These are phyloP conservation scores for Neotoma lepida DNA, from an alignment of 2,113 vertebrate genomes.

Conservation along the genomic window DNA sequence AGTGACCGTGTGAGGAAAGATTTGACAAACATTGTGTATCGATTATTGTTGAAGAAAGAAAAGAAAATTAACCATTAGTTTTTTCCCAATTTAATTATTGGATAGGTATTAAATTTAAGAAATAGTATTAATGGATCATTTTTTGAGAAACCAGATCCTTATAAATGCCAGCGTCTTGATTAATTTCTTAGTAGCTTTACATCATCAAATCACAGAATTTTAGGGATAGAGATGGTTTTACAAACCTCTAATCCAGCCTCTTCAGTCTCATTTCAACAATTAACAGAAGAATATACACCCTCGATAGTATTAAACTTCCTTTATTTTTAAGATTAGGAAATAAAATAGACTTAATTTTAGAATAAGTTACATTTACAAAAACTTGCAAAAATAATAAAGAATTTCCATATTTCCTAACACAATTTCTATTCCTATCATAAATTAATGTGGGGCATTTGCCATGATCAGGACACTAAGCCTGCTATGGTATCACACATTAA, in stretches of 20 bases:
- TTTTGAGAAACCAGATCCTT: neutral
- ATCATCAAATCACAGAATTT: neutral
- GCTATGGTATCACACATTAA: neutral
- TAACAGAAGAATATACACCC: slow-evolving; percentile 8
- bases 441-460: neutral
- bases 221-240: neutral
- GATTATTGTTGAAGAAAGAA: slow-evolving; percentile 18
- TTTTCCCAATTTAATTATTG: slow-evolving; percentile 7
- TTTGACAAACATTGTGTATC: neutral
- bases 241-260: neutral
- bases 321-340: neutral
- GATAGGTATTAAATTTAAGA: neutral
- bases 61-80: neutral
- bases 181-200: slow-evolving; percentile 46
- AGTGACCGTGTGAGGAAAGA: neutral
- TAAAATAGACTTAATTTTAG: neutral
- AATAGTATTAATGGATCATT: neutral
- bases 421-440: slow-evolving; percentile 25
- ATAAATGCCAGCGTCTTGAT: neutral
- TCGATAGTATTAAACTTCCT: neutral
- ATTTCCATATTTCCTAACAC: neutral
- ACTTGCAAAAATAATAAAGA: neutral
- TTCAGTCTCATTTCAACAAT: slow-evolving; percentile 25
- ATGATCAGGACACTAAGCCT: neutral
- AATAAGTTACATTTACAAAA: neutral